Percentiles rank a stretch among this genome's conserved stretches.
phyloP scores from a whole-genome alignment of 2,888 invertebrate genomes.

The Hirtodrosophila histrioides region DNA sequence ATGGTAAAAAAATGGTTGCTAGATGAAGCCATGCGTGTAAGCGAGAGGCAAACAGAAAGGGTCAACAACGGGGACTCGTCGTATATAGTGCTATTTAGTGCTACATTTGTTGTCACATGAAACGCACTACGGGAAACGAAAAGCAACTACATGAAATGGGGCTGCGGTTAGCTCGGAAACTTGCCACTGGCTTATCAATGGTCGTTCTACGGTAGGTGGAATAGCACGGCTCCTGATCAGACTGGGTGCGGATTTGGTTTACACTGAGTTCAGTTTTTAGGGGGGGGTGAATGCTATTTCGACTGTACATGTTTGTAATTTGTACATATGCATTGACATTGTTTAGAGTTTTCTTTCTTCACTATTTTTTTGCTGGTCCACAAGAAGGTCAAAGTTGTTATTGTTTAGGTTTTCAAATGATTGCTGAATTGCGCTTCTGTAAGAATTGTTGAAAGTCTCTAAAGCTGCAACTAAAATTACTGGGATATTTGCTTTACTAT shows the following conservation, averaged over 20 bases:
- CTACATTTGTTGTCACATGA: constrained; percentile 64
- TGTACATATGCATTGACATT: constrained; percentile 41
- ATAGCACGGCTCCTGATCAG: background rate
- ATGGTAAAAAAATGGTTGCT: constrained; percentile 22
- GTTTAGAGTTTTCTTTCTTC: constrained; percentile 25
- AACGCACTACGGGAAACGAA: constrained; percentile 38
- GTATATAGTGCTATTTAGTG: constrained; percentile 52
- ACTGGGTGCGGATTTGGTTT: constrained; percentile 2
- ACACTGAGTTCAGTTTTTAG: constrained; percentile 3
- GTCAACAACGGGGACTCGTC: background rate
- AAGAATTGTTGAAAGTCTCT: background rate
- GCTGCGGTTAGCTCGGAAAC: constrained; percentile 30
- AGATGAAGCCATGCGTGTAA: constrained; percentile 8
- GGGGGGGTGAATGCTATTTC: constrained; percentile 9
- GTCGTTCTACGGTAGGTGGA: constrained; percentile 3
- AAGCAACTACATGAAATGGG: constrained; percentile 13
- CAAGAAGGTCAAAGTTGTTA: constrained; percentile 16
- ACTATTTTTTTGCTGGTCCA: background rate
- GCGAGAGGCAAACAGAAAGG: background rate
- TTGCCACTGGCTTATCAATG: constrained; percentile 44
- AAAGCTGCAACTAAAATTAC: background rate
- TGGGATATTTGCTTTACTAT: too few relatives aligned
- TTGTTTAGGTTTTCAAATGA: constrained; percentile 13
- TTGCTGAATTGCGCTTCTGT: constrained; percentile 17
- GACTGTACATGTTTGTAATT: constrained; percentile 39